Percentiles rank a stretch among this genome's conserved stretches.
phyloP scores from a whole-genome alignment of 2,113 vertebrate genomes.

The Chiloscyllium plagiosum region DNA sequence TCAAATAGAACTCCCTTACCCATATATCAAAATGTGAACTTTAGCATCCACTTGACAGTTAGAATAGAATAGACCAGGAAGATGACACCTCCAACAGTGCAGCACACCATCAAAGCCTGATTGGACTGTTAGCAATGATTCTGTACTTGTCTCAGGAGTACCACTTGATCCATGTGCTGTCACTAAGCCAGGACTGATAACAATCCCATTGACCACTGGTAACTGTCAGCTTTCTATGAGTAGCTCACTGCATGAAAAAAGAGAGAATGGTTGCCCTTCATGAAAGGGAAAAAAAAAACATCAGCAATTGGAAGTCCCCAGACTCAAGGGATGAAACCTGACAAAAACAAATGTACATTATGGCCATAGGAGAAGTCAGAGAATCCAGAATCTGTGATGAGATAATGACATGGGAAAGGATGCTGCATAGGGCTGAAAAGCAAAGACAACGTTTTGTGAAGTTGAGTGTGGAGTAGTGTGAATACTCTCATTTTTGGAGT shows the following conservation, averaged over 20 bases:
- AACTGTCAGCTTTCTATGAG: neutral
- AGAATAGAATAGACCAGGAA: neutral
- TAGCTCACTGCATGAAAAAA: neutral
- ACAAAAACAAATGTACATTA: neutral
- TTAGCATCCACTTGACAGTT: neutral
- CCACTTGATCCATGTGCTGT: neutral
- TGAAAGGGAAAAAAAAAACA: neutral
- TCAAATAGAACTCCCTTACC: neutral
- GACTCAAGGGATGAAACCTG: neutral
- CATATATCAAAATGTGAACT: too few species aligned
- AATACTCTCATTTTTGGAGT: neutral
- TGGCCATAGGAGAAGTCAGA: neutral
- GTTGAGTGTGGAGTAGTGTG: neutral
- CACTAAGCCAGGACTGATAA: neutral
- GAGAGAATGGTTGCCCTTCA: too few species aligned
- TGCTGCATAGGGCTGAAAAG: too few species aligned
- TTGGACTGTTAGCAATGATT: neutral
- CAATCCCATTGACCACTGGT: neutral
- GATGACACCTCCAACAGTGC: neutral
- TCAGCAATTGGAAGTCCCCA: neutral
- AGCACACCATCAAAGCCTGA: neutral
- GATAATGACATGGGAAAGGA: neutral
- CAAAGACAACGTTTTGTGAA: neutral
- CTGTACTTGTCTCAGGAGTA: neutral
- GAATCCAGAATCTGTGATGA: neutral